Conservation (phyloP, 1,140 invertebrate genomes). For the Lasaia peninsularis region DNA sequence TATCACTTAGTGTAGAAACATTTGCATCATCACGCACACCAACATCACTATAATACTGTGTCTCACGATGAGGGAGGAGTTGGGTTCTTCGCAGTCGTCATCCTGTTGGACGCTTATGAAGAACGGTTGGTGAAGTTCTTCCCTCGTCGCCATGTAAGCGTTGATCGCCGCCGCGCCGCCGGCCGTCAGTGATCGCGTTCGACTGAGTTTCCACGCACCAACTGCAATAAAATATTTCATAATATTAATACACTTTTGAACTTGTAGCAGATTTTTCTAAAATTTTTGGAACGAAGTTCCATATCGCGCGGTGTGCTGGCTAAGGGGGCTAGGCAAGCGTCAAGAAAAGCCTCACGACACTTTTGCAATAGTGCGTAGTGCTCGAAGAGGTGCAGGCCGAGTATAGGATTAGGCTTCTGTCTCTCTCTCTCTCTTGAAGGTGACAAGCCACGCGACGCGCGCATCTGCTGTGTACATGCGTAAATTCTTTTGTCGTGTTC, state of each 20-base stretch:
- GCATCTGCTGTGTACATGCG: too few species aligned
- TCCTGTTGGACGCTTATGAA: conserved; percentile 35
- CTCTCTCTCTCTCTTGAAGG: too few species aligned
- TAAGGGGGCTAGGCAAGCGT: too few species aligned
- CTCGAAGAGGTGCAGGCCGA: too few species aligned
- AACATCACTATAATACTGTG: conserved; percentile 45
- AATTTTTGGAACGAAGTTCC: too few species aligned
- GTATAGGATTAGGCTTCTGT: too few species aligned
- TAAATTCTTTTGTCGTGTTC: too few species aligned
- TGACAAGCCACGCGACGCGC: too few species aligned
- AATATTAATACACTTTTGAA: not conserved
- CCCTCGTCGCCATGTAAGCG: conserved; percentile 14
- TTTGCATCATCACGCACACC: conserved; percentile 32
- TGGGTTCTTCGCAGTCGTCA: conserved; percentile 49
- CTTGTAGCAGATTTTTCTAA: too few species aligned
- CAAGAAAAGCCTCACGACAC: too few species aligned
- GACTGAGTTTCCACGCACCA: conserved; percentile 47
- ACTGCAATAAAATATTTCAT: conserved; percentile 33
- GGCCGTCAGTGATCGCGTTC: conserved; percentile 26
- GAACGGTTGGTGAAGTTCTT: conserved; percentile 26
- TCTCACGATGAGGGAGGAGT: conserved; percentile 37
- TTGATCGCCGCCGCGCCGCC: conserved; percentile 24
- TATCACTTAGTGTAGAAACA: conserved; percentile 23
- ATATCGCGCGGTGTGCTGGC: too few species aligned
- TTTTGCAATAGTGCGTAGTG: too few species aligned